Conservation (phyloP, 2,888 invertebrate genomes). For the Cerastis leucographa region DNA sequence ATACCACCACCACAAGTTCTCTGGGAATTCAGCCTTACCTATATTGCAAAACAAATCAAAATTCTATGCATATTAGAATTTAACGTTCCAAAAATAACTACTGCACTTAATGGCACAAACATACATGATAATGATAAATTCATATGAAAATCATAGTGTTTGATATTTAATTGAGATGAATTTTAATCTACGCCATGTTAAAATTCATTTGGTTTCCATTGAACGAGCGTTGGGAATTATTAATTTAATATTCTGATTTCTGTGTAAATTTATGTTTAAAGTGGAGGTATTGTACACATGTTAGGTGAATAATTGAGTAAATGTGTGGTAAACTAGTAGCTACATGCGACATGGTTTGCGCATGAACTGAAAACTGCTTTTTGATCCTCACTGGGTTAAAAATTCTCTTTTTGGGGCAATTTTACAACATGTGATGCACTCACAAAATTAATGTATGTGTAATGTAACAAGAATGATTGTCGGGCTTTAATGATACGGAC, state of each 20-base stretch:
- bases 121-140: slow-evolving; percentile 11
- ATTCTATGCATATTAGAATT: not conserved
- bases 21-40: not conserved
- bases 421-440: too few species aligned
- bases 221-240: slow-evolving; percentile 15
- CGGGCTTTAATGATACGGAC: too few species aligned
- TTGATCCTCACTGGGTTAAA: not conserved
- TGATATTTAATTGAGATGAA: slow-evolving; percentile 3
- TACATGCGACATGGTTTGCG: not conserved
- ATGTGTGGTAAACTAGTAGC: not conserved
- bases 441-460: too few species aligned
- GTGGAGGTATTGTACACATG: not conserved
- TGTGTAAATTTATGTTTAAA: slow-evolving; percentile 9
- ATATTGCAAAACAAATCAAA: not conserved
- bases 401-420: not conserved
- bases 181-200: slow-evolving; percentile 14
- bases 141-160: slow-evolving; percentile 29
- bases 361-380: not conserved
- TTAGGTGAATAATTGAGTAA: slow-evolving; percentile 1
- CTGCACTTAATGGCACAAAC: not conserved
- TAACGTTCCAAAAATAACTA: not conserved
- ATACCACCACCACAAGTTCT: not conserved
- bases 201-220: slow-evolving; percentile 23
- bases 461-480: too few species aligned
- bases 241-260: slow-evolving; percentile 19